phyloP scores from a whole-genome alignment of 1,140 invertebrate genomes.

The Spodoptera litura region DNA sequence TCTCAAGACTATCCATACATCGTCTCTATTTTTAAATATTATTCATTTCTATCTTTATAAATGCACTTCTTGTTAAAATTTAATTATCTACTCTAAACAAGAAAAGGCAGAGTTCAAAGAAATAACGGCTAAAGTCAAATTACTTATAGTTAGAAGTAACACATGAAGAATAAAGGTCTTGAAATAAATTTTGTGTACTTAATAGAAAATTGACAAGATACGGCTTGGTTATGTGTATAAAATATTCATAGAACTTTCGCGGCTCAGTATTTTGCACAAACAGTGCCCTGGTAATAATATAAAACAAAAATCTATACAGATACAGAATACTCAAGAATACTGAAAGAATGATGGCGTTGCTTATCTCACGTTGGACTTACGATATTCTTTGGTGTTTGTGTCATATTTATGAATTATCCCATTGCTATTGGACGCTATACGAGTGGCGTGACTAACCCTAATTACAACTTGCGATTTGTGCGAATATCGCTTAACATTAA shows the following conservation, averaged over 20 bases:
- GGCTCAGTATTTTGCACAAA: too few relatives aligned
- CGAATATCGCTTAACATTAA: conserved; percentile 22
- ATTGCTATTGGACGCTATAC: conserved; percentile 82
- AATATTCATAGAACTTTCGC: background rate
- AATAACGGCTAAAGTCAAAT: conserved; percentile 50
- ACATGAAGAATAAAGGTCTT: background rate
- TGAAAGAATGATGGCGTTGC: conserved; percentile 78
- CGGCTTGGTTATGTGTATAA: conserved; percentile 9
- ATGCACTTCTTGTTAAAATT: conserved; percentile 82
- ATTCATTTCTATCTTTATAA: conserved; percentile 83
- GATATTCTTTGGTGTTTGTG: conserved; percentile 83
- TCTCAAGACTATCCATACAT: conserved; percentile 79
- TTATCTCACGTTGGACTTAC: conserved; percentile 74
- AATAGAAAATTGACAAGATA: conserved; percentile 36
- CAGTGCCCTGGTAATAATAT: too few relatives aligned
- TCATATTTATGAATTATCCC: conserved; percentile 73
- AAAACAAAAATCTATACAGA: conserved; percentile 59
- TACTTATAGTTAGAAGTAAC: conserved; percentile 47
- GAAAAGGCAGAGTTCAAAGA: conserved; percentile 52
- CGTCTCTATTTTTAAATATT: conserved; percentile 78
- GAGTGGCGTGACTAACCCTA: conserved; percentile 69
- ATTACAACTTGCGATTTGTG: conserved; percentile 50
- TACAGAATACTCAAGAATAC: conserved; percentile 82
- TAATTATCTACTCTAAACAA: conserved; percentile 72
- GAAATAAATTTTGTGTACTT: conserved; percentile 12